phyloP scores from a whole-genome alignment of 1,140 invertebrate genomes.

The Charaxes varanes region DNA sequence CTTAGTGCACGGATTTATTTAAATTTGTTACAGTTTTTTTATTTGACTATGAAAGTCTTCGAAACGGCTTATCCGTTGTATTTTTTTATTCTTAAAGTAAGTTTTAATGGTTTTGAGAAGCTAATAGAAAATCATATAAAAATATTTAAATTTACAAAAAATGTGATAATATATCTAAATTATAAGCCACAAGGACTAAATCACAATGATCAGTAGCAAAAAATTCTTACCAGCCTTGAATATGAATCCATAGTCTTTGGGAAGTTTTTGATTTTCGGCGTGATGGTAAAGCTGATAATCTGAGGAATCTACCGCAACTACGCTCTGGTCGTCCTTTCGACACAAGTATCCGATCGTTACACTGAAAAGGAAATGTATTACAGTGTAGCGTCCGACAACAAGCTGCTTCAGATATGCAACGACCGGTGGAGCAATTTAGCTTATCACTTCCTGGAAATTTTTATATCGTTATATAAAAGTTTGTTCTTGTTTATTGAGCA shows the following conservation, averaged over 20 bases:
- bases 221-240: constrained; percentile 74
- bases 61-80: too few species aligned
- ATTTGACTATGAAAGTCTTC: too few species aligned
- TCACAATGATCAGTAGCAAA: too few species aligned
- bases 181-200: too few species aligned
- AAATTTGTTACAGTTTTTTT: too few species aligned
- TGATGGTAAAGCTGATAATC: constrained; percentile 78
- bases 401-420: constrained; percentile 46
- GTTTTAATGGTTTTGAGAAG: too few species aligned
- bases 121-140: neutral
- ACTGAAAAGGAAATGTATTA: too few species aligned
- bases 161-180: too few species aligned
- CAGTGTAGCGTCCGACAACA: constrained; percentile 44
- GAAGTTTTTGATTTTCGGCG: constrained; percentile 78
- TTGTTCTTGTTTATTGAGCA: neutral
- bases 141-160: too few species aligned
- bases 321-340: constrained; percentile 70
- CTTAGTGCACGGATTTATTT: too few species aligned
- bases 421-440: constrained; percentile 51
- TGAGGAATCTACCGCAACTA: constrained; percentile 72
- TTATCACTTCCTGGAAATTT: constrained; percentile 30
- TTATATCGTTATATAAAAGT: neutral
- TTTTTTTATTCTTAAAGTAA: too few species aligned
- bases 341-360: constrained; percentile 81
- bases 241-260: constrained; percentile 77